Evolutionary conservation across 2,113 vertebrate species (phyloP).

Genomic region (Agelaius phoeniceus): DNA sequence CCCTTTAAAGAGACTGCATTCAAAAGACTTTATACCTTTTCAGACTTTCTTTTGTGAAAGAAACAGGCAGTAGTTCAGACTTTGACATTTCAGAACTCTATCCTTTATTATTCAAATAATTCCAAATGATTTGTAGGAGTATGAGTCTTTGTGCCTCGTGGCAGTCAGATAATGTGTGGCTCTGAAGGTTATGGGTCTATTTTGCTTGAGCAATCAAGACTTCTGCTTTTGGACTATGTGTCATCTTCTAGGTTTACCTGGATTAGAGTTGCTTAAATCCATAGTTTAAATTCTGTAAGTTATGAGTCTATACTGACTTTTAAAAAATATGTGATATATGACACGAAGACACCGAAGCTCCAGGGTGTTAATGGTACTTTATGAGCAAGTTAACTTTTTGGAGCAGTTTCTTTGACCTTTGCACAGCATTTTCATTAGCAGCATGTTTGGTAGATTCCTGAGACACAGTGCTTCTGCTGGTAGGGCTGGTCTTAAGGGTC

Average conservation of each 20-base stretch:
- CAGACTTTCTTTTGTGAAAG: neutral
- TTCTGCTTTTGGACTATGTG: neutral
- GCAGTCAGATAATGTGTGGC: neutral
- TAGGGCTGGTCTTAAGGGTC: neutral
- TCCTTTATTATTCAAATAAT: neutral
- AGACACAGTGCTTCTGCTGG: neutral
- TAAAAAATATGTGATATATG: neutral
- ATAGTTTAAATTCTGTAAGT: neutral
- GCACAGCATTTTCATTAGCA: neutral
- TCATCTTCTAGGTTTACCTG: neutral
- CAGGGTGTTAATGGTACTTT: neutral
- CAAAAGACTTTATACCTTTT: neutral
- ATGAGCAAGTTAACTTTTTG: neutral
- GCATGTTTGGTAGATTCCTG: neutral
- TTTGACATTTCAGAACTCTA: neutral
- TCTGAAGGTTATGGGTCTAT: neutral
- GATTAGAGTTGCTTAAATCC: neutral
- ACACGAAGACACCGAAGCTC: neutral
- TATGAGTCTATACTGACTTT: neutral
- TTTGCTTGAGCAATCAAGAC: neutral
- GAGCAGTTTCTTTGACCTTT: neutral
- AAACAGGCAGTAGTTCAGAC: neutral
- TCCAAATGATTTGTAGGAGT: neutral
- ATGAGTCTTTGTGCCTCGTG: neutral
- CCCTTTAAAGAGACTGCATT: neutral